Evolutionary conservation across 2,113 vertebrate genomes (phyloP), one percentile per base, ranked within the genome.

Genomic region (Panthera leo): DNA sequence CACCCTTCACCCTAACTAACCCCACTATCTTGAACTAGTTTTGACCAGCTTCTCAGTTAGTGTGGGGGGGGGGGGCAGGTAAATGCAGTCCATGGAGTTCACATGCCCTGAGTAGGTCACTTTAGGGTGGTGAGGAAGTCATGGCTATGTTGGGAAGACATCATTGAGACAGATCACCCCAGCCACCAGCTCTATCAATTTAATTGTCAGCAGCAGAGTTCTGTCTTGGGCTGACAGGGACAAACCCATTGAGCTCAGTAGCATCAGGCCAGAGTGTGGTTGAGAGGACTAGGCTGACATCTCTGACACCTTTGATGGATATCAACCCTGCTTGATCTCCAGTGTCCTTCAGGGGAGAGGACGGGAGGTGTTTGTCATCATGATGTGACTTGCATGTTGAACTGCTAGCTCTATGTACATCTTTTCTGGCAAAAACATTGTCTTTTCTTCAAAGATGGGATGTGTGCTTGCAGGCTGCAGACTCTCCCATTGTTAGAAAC

Each of bases 231-330:
- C 73, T 36, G 78, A 83, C 39, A 75, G 88, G 51, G 76, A 42
- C 13, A 84, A 94, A 34, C 71, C 31, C 48, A 36, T 13, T 85
- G 89, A 97, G 86, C 83, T 85, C 45, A 83, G 82, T 42, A 84
- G 55, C 61, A 10, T 75, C 48, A 48, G 82, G 68, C 25, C 76
- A 53, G 58, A 94, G 42, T 61, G 82, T 89, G 85, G 27, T 76
- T 78, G 76, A 87, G 15, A 93, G 78, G 63, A 78, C 63, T 89
- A 80, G 48, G 55, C 83, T 94, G 97, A 86, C 85, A 93, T 85
- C 76, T 90, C 88, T 78, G 91, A 91, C 71, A 95, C 39, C 75
- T 93, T 68, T 97, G 96, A 97, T 98, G 94, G 97, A 97, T 96
- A 80, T 89, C 85, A 93, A 94, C 73, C 63, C 36, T 70, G 78